A percentile compares a stretch with the other conserved stretches of the same genome.
Evolutionary conservation across 2,113 vertebrate genomes (phyloP).

Genomic region (Calyptommatus sinebrachiatus): DNA sequence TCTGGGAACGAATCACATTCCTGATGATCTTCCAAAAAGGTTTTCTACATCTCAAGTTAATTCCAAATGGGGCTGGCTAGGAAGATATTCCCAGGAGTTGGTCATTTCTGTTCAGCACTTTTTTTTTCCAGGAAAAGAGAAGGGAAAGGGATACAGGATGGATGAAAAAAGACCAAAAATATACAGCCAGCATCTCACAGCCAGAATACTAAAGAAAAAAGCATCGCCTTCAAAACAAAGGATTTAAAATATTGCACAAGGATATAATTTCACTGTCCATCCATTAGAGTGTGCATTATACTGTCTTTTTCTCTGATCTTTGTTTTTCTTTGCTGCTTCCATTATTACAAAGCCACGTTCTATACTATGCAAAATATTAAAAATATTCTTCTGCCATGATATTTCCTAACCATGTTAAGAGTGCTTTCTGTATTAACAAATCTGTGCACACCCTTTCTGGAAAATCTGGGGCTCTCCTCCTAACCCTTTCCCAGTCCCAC

Average conservation of each 20-base stretch:
- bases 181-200: neutral
- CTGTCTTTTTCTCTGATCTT: too few relatives aligned
- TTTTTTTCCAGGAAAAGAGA: conserved; percentile 11
- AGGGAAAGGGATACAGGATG: conserved; percentile 23
- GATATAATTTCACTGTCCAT: too few relatives aligned
- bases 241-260: neutral
- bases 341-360: conserved; percentile 55
- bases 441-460: conserved; percentile 29
- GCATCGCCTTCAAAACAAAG: neutral
- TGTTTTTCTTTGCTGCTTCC: conserved; percentile 1
- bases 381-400: conserved; percentile 3
- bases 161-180: neutral
- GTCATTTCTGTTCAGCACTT: neutral
- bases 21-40: neutral
- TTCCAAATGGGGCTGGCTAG: neutral
- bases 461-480: neutral
- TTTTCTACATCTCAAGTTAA: neutral
- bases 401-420: conserved; percentile 50
- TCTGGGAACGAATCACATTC: neutral
- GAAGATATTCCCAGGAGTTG: neutral
- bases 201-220: neutral
- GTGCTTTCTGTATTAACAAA: conserved; percentile 37
- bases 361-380: conserved; percentile 11
- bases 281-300: too few relatives aligned
- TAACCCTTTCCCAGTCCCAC: neutral